These are phyloP conservation scores for Heliconius aoede DNA, from an alignment of 2,888 invertebrate genomes.

Conservation along the genomic window DNA sequence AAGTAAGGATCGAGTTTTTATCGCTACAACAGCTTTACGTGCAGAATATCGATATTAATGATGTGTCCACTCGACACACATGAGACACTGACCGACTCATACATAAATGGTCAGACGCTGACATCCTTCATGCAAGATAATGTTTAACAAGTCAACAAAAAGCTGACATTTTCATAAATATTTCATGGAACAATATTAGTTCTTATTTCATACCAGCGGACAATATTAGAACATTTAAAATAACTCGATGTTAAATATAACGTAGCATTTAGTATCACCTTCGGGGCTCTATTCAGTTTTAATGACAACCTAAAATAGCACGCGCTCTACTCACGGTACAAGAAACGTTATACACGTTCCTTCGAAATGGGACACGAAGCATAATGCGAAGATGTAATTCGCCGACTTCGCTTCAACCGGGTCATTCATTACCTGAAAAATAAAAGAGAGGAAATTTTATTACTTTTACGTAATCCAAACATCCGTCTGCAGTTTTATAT, in stretches of 20 bases:
- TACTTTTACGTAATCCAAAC: conserved; percentile 47
- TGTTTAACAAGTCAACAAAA: conserved; percentile 9
- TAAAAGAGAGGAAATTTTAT: conserved; percentile 50
- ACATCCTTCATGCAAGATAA: conserved; percentile 19
- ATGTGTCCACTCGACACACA: conserved; percentile 29
- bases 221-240: conserved; percentile 65
- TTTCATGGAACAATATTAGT: conserved; percentile 6
- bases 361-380: conserved; percentile 59
- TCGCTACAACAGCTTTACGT: conserved; percentile 30
- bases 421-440: conserved; percentile 72
- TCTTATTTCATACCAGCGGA: conserved; percentile 63
- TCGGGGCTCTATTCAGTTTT: conserved; percentile 67
- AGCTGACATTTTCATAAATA: background rate
- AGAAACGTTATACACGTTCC: conserved; percentile 65
- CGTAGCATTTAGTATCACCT: conserved; percentile 71
- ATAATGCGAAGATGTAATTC: conserved; percentile 56
- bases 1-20: conserved; percentile 28
- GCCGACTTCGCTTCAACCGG: conserved; percentile 31
- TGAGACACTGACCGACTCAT: conserved; percentile 44
- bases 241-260: conserved; percentile 76
- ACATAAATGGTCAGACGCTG: conserved; percentile 33
- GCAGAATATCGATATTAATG: conserved; percentile 40
- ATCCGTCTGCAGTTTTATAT: conserved; percentile 52
- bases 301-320: conserved; percentile 75
- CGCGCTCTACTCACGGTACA: conserved; percentile 63